These are phyloP conservation scores for Chrosomus eos DNA, from an alignment of 2,797 vertebrate species.

Conservation along the genomic window DNA sequence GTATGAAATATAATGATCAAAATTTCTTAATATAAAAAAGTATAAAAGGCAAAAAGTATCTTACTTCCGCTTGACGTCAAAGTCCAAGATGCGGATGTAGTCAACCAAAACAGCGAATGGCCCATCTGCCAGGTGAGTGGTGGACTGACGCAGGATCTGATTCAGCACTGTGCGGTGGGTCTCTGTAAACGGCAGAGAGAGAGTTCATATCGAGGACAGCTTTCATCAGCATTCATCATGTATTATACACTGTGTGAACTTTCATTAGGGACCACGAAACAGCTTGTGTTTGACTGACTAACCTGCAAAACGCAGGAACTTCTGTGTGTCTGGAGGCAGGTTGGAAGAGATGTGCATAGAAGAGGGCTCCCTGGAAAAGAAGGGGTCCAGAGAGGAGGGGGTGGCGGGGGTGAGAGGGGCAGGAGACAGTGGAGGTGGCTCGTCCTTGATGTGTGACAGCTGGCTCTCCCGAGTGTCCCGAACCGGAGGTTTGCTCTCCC, in stretches of 20 bases:
- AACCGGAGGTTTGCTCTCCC: slow-evolving; percentile 94
- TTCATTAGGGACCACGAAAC: background rate
- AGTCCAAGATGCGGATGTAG: slow-evolving; percentile 95
- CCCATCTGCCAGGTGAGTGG: slow-evolving; percentile 92
- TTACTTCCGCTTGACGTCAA: slow-evolving; percentile 96
- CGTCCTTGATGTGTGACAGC: slow-evolving; percentile 85
- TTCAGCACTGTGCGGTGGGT: slow-evolving; percentile 96
- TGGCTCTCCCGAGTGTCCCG: slow-evolving; percentile 91
- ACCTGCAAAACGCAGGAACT: slow-evolving; percentile 96
- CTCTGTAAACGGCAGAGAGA: slow-evolving; percentile 71
- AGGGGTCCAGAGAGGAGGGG: slow-evolving; percentile 92
- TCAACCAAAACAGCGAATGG: slow-evolving; percentile 95
- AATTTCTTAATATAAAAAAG: background rate
- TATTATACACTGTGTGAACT: background rate
- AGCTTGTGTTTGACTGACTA: slow-evolving; percentile 46
- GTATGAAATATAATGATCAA: background rate
- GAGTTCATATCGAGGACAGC: slow-evolving; percentile 9
- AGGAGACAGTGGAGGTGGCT: slow-evolving; percentile 83
- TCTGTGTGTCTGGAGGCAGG: slow-evolving; percentile 94
- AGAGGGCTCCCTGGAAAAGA: slow-evolving; percentile 94
- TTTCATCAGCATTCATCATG: slow-evolving; percentile 22
- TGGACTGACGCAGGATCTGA: slow-evolving; percentile 94
- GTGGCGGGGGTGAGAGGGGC: slow-evolving; percentile 93
- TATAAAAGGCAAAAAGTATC: slow-evolving; percentile 48
- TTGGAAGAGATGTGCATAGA: slow-evolving; percentile 97